Evolutionary conservation across 2,888 invertebrate species (phyloP), one percentile per base, ranked within the genome.

Genomic region (Cerceris ruficornis): DNA sequence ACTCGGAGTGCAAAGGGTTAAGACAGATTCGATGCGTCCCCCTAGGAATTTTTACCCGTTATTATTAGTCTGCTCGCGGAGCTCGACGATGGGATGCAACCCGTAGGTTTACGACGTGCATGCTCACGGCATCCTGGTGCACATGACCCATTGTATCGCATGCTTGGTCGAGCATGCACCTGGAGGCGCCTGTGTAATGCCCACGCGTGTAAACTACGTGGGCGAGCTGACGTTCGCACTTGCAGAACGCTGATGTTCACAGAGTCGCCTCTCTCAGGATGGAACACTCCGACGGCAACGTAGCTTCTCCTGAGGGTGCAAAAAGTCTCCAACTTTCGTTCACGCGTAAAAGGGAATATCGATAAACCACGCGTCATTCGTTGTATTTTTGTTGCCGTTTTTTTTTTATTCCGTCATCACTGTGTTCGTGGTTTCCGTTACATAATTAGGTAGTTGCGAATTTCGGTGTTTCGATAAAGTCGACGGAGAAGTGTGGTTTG

Each of bases 181-280:
- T 67, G 75, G 55, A 73, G 15, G 68, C 54, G 61, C 54, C 54
- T 59, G 43, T 58, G 60, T 67, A 54, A 82, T 78, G 54, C 71
- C 79, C 74, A 78, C 82, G 74, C 82, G 43, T 72, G 70, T 66
- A 57, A 74, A 73, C 50, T 50, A 62, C 68, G 79, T 83, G 80
- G 83, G 82, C 75, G 83, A 59, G 64, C 58, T 69, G 59, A 72
- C 72, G 68, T 58, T 14, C 65, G 59, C 69, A 61, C 69, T 72
- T 61, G 52, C 55, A 54, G 58, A 55, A 57, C 52, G 49, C 0
- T n/a, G 39, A 4, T 28, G 28, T 50, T 15, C 39, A n/a, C n/a
- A 11, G 46, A 17, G 57, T 9, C 57, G 41, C 42, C 28, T 42
- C 46, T 55, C 49, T 14, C 11, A 2, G 28, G 41, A 39, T 39